These are phyloP conservation scores for Lottia gigantea DNA, from an alignment of 2,888 invertebrate species.

Conservation along the genomic window DNA sequence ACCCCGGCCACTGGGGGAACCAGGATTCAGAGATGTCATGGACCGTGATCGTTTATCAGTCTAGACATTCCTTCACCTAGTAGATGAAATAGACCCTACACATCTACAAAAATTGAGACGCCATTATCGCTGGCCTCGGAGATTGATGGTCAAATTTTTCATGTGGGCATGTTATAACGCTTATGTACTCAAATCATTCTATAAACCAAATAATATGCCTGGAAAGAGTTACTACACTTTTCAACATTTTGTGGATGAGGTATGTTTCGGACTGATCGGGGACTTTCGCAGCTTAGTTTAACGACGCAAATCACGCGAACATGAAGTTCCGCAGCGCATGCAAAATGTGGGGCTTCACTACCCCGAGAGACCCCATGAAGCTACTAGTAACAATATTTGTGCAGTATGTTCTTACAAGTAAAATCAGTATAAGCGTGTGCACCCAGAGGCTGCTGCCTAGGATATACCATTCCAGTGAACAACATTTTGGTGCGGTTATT, in stretches of 20 bases:
- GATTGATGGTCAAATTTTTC: neutral
- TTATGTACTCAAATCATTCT: neutral
- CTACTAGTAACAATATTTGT: slow-evolving; percentile 10
- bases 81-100: too few species aligned
- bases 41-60: too few species aligned
- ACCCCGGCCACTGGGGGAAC: too few species aligned
- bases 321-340: neutral
- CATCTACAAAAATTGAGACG: neutral
- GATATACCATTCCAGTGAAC: slow-evolving; percentile 13
- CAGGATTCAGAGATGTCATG: too few species aligned
- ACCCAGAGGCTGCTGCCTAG: neutral
- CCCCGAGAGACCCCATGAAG: neutral
- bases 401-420: slow-evolving; percentile 13
- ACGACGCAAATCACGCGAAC: neutral
- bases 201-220: neutral
- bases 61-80: too few species aligned
- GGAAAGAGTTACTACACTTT: neutral
- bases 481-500: slow-evolving; percentile 19
- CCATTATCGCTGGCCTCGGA: neutral
- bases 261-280: neutral
- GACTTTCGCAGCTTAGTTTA: too few species aligned
- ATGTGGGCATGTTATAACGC: neutral
- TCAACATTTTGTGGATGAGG: neutral
- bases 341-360: neutral
- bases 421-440: neutral